phyloP scores from a whole-genome alignment of 2,113 vertebrate genomes.

The Scomber colias region DNA sequence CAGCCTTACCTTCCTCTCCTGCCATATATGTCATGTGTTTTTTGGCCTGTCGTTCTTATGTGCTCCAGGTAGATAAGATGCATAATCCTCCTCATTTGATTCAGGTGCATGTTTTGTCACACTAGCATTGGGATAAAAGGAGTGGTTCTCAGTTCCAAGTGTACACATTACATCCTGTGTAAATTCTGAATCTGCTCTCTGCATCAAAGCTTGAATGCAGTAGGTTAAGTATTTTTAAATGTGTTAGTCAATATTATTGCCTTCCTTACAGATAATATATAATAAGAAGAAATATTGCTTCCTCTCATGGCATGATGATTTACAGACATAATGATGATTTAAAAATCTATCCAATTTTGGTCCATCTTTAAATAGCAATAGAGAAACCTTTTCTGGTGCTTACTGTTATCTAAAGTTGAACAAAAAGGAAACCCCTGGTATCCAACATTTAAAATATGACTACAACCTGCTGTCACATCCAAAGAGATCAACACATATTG shows the following conservation, averaged over 20 bases:
- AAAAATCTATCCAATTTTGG: neutral
- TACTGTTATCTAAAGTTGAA: neutral
- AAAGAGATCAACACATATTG: no score
- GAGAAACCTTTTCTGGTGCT: neutral
- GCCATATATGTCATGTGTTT: slow-evolving; percentile 73
- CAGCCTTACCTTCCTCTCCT: slow-evolving; percentile 78
- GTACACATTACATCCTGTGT: neutral
- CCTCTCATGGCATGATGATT: neutral
- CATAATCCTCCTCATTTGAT: slow-evolving; percentile 81
- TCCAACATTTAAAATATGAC: no score
- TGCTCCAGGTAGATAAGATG: slow-evolving; percentile 71
- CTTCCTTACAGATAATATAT: neutral
- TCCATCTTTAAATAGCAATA: neutral
- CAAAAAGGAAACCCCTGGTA: no score
- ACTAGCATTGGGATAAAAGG: slow-evolving; percentile 56
- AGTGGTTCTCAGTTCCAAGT: slow-evolving; percentile 33
- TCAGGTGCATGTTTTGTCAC: slow-evolving; percentile 70
- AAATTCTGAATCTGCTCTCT: slow-evolving; percentile 6
- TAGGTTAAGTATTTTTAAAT: slow-evolving; percentile 29
- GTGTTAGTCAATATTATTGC: neutral
- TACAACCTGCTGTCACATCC: no score
- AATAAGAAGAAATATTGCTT: neutral
- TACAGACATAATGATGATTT: no score
- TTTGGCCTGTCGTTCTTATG: slow-evolving; percentile 71
- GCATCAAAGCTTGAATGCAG: slow-evolving; percentile 1